Percentiles rank a stretch among this genome's conserved stretches.
phyloP scores from a whole-genome alignment of 2,888 invertebrate genomes.

The Drosophila nr. fundita region DNA sequence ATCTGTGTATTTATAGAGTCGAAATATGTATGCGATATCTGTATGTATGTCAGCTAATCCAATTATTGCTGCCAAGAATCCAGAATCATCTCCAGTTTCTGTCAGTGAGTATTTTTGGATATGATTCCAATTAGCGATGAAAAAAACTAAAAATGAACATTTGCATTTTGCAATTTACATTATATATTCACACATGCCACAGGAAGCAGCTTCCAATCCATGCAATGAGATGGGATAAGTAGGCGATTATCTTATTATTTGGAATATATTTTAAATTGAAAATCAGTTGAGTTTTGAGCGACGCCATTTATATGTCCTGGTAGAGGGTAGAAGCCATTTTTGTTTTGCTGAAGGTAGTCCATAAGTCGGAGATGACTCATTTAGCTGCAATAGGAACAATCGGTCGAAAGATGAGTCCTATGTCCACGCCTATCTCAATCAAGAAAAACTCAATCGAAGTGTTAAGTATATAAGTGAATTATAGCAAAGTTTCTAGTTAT shows the following conservation, averaged over 20 bases:
- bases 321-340: background rate
- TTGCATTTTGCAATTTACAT: background rate
- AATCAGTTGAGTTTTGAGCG: background rate
- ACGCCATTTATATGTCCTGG: too few species aligned
- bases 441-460: too few species aligned
- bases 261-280: background rate
- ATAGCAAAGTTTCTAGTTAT: background rate
- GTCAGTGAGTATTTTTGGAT: background rate
- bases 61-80: slow-evolving; percentile 6
- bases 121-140: background rate
- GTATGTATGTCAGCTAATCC: background rate
- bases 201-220: background rate
- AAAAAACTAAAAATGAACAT: background rate
- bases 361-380: background rate
- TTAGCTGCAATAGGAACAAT: background rate
- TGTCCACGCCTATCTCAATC: too few species aligned
- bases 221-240: background rate
- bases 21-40: slow-evolving; percentile 2
- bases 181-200: background rate
- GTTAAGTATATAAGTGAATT: too few species aligned
- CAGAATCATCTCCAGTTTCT: background rate
- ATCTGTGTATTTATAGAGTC: slow-evolving; percentile 26
- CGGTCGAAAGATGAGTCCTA: too few species aligned
- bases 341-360: background rate
- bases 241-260: background rate